Evolutionary conservation across 1,140 invertebrate genomes (phyloP).

Genomic region (Cotesia typhae): DNA sequence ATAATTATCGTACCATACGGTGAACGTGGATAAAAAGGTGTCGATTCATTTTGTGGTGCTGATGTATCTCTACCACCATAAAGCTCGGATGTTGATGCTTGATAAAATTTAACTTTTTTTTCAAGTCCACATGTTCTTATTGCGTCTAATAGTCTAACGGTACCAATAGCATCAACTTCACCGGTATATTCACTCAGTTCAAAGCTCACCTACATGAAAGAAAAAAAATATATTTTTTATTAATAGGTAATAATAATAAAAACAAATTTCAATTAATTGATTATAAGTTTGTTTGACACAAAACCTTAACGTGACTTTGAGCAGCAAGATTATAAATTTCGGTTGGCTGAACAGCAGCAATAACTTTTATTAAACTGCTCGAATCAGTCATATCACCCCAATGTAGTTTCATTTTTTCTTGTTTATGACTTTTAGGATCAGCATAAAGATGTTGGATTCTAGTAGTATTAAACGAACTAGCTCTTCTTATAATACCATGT

Average conservation of each 20-base stretch:
- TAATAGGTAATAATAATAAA: background rate
- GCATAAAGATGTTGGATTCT: conserved; percentile 96
- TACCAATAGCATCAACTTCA: conserved; percentile 98
- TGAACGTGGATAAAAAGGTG: conserved; percentile 98
- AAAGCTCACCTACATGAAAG: conserved; percentile 80
- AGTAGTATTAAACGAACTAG: conserved; percentile 96
- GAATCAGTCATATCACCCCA: conserved; percentile 99
- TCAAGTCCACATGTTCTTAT: conserved; percentile 91
- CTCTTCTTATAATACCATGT: conserved; percentile 93
- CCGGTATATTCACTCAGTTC: conserved; percentile 99
- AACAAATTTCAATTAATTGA: background rate
- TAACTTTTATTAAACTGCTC: conserved; percentile 96
- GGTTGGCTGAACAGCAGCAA: conserved; percentile 82
- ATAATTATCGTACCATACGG: conserved; percentile 85
- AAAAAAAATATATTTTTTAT: conserved; percentile 13
- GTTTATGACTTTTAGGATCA: conserved; percentile 84
- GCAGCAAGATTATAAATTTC: conserved; percentile 99
- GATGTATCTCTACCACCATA: conserved; percentile 95
- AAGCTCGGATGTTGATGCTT: conserved; percentile 98
- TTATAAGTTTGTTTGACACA: background rate
- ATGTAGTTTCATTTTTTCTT: conserved; percentile 91
- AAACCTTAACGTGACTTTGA: conserved; percentile 98
- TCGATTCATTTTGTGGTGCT: conserved; percentile 96
- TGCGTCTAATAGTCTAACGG: conserved; percentile 93
- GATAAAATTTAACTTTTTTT: conserved; percentile 91